Conservation (phyloP, 2,888 invertebrate genomes). For the Dicyrtoma fusca region DNA sequence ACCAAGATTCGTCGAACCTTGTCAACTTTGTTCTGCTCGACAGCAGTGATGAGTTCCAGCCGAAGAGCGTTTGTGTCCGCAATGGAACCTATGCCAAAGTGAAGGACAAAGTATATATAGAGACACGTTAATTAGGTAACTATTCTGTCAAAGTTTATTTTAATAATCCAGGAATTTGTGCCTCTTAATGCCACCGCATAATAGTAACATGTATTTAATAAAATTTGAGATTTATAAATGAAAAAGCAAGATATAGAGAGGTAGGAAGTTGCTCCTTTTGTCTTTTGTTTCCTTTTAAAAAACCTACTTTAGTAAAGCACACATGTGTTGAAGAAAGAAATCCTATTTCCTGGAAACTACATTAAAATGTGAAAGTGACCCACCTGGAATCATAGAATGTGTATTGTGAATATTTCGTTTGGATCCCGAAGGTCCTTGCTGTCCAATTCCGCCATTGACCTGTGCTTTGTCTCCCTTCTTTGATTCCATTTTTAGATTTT, state of each 20-base stretch:
- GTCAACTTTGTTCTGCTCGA: slow-evolving; percentile 55
- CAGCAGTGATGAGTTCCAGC: slow-evolving; percentile 52
- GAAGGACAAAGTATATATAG: not conserved
- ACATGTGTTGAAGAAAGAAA: slow-evolving; percentile 1
- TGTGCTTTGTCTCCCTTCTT: slow-evolving; percentile 30
- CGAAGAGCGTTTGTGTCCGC: slow-evolving; percentile 40
- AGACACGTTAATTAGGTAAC: too few relatives aligned
- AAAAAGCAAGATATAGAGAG: too few relatives aligned
- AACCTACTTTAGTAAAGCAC: too few relatives aligned
- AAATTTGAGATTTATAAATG: too few relatives aligned
- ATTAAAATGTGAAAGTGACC: not conserved
- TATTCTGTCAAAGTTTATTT: too few relatives aligned
- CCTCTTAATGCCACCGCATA: too few relatives aligned
- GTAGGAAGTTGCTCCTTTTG: too few relatives aligned
- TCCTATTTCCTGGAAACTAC: too few relatives aligned
- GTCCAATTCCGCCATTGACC: slow-evolving; percentile 36
- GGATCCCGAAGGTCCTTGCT: slow-evolving; percentile 37
- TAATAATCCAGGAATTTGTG: too few relatives aligned
- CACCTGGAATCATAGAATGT: slow-evolving; percentile 15
- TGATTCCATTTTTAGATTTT: slow-evolving; percentile 38
- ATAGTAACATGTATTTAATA: too few relatives aligned
- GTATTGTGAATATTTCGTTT: not conserved
- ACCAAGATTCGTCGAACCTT: slow-evolving; percentile 53
- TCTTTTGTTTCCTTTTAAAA: too few relatives aligned
- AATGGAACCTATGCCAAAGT: slow-evolving; percentile 19